Conservation (phyloP, 2,888 invertebrate species). For the Hesperia comma region DNA sequence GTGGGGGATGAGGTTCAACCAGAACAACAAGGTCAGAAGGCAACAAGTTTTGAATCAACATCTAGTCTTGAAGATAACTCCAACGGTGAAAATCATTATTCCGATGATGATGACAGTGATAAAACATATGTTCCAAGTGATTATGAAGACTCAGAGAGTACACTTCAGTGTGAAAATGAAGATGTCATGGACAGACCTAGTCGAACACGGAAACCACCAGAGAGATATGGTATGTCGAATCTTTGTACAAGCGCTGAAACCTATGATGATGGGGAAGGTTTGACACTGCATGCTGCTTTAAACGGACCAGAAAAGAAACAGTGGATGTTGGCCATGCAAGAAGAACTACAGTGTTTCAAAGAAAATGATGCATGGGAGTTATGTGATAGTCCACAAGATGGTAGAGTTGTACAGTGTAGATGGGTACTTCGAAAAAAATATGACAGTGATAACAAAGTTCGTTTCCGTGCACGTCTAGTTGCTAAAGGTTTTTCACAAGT, state of each 20-base stretch:
- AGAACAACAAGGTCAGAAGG: slow-evolving; percentile 4
- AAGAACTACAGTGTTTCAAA: slow-evolving; percentile 40
- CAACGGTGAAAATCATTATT: slow-evolving; percentile 10
- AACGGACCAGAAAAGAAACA: slow-evolving; percentile 32
- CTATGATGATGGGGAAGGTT: no score
- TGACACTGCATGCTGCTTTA: slow-evolving; percentile 14
- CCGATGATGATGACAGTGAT: slow-evolving; percentile 13
- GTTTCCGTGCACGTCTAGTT: neutral
- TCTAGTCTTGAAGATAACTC: slow-evolving; percentile 14
- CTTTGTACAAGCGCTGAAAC: no score
- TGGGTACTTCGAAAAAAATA: neutral
- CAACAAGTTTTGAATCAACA: slow-evolving; percentile 16
- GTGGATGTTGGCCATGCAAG: slow-evolving; percentile 33
- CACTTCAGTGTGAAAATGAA: slow-evolving; percentile 6
- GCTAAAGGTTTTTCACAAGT: neutral
- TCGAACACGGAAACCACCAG: slow-evolving; percentile 19
- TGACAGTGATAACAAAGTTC: neutral
- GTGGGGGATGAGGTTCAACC: slow-evolving; percentile 19
- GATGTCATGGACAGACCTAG: neutral
- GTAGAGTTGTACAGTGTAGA: slow-evolving; percentile 31
- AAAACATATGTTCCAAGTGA: slow-evolving; percentile 21
- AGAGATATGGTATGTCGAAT: no score
- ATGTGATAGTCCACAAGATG: slow-evolving; percentile 12
- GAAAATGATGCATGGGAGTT: slow-evolving; percentile 42
- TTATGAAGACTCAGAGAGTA: slow-evolving; percentile 21